Conservation (phyloP, 2,797 vertebrate genomes). For the Galagoides demidoff region DNA sequence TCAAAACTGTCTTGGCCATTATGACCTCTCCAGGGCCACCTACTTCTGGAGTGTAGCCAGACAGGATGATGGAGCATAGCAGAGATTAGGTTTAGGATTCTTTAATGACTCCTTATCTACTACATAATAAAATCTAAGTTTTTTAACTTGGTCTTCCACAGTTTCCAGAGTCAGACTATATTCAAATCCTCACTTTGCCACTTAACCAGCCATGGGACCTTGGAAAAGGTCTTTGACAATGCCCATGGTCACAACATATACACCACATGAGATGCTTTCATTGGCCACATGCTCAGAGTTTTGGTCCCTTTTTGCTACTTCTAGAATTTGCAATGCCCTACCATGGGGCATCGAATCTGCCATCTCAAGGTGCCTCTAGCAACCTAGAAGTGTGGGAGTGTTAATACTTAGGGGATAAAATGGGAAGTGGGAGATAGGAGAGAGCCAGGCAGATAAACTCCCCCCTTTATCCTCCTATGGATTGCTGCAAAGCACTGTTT, state of each 20-base stretch:
- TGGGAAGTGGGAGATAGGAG: neutral
- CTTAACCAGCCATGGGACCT: neutral
- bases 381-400: neutral
- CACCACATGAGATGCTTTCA: neutral
- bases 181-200: conserved; percentile 11
- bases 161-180: conserved; percentile 32
- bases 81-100: neutral
- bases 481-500: neutral
- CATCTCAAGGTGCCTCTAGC: neutral
- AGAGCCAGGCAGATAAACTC: neutral
- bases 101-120: neutral
- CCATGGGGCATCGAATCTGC: neutral
- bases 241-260: neutral
- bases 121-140: neutral
- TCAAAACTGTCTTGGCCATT: neutral
- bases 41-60: neutral
- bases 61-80: neutral
- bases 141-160: neutral
- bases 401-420: neutral
- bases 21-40: neutral
- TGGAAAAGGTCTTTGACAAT: neutral
- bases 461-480: neutral
- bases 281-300: neutral
- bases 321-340: neutral
- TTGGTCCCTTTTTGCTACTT: neutral